These are phyloP conservation scores for Cataglyphis rosenhaueri DNA, from an alignment of 2,888 invertebrate genomes.

Conservation along the genomic window DNA sequence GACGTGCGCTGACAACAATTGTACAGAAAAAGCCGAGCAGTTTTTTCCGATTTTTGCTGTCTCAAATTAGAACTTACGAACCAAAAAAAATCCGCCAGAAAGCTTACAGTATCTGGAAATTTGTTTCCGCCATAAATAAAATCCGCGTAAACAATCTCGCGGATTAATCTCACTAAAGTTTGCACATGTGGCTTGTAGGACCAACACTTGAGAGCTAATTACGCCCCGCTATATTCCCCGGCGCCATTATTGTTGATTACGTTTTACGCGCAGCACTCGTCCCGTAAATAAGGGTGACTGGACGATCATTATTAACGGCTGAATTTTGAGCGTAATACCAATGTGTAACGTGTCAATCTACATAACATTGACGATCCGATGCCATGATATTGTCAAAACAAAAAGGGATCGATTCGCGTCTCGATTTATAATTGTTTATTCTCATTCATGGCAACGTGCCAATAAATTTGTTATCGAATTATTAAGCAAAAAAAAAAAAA, in stretches of 20 bases:
- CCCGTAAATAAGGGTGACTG: slow-evolving; percentile 52
- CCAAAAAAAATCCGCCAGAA: background rate
- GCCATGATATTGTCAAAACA: slow-evolving; percentile 34
- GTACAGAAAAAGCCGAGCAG: background rate
- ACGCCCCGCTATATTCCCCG: slow-evolving; percentile 46
- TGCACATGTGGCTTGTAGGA: slow-evolving; percentile 18
- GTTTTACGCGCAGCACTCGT: slow-evolving; percentile 57
- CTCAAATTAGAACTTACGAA: background rate
- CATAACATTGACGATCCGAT: slow-evolving; percentile 59
- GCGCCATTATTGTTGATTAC: slow-evolving; percentile 70
- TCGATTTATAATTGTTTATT: slow-evolving; percentile 64
- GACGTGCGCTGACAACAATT: background rate
- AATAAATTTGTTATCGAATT: background rate
- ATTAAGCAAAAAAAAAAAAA: background rate
- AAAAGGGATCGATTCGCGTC: slow-evolving; percentile 55
- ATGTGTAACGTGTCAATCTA: slow-evolving; percentile 71
- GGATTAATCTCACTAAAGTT: background rate
- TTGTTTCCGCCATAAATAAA: background rate
- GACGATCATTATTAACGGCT: slow-evolving; percentile 64
- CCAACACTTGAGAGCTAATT: slow-evolving; percentile 64
- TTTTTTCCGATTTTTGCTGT: too few species aligned
- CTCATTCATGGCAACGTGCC: background rate
- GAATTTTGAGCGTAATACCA: slow-evolving; percentile 69
- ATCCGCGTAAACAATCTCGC: background rate
- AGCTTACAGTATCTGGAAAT: background rate